These are phyloP conservation scores for Upupa epops DNA, from an alignment of 2,113 vertebrate species.

Conservation along the genomic window DNA sequence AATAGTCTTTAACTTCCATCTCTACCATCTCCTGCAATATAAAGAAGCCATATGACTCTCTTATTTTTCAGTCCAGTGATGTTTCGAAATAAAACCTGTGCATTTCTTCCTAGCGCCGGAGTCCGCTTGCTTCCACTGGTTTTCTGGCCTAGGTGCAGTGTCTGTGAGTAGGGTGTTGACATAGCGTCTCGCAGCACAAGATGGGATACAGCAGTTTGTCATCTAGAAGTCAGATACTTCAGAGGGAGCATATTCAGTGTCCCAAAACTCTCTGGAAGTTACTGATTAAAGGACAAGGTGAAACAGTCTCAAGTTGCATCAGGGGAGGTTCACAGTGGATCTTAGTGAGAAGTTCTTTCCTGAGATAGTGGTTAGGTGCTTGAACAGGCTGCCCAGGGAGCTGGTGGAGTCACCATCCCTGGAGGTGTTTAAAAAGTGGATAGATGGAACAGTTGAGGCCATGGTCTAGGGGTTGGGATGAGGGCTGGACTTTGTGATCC, in stretches of 20 bases:
- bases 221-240: background rate
- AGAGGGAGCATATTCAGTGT: background rate
- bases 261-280: background rate
- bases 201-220: fast-evolving
- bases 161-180: background rate
- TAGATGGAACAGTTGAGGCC: too few species aligned
- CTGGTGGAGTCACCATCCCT: too few species aligned
- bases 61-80: constrained; percentile 43
- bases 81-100: constrained; percentile 61
- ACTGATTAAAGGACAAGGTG: too few species aligned
- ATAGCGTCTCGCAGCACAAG: background rate
- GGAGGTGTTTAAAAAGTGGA: too few species aligned
- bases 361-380: too few species aligned
- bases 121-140: background rate
- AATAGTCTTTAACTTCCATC: constrained; percentile 80
- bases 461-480: too few species aligned
- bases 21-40: constrained; percentile 58
- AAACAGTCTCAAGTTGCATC: too few species aligned
- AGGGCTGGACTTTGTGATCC: too few species aligned
- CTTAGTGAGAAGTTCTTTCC: too few species aligned
- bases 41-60: constrained; percentile 54
- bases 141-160: background rate
- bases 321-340: too few species aligned
- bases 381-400: too few species aligned
- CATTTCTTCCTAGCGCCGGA: background rate